Conservation (phyloP, 1,140 invertebrate species). For the Drosophila arizonae region DNA sequence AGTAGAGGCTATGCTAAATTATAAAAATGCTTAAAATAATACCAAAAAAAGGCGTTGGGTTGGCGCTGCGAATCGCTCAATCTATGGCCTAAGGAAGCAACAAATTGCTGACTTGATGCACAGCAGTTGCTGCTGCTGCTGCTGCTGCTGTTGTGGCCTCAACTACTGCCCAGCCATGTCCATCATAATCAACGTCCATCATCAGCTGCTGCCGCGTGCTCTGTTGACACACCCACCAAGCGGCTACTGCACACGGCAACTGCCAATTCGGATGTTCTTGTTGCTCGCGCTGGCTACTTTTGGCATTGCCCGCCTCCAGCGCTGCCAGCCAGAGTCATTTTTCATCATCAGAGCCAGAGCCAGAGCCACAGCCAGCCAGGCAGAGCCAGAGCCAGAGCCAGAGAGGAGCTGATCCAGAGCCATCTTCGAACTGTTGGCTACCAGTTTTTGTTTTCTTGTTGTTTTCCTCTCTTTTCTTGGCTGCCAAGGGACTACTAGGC, state of each 20-base stretch:
- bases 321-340: conserved; percentile 72
- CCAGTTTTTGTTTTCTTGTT: conserved; percentile 13
- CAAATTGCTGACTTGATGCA: conserved; percentile 52
- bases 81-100: conserved; percentile 48
- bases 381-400: conserved; percentile 11
- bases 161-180: conserved; percentile 61
- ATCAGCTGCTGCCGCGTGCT: conserved; percentile 75
- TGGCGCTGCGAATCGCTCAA: conserved; percentile 73
- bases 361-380: conserved; percentile 10
- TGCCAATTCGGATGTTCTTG: conserved; percentile 42
- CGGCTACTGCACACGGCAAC: conserved; percentile 59
- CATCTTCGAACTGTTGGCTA: conserved; percentile 68
- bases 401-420: neutral
- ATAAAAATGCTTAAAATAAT: conserved; percentile 79
- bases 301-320: conserved; percentile 60
- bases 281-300: conserved; percentile 38
- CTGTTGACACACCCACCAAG: conserved; percentile 60
- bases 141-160: neutral
- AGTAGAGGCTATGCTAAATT: conserved; percentile 49
- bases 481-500: conserved; percentile 28
- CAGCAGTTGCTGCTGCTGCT: conserved; percentile 19
- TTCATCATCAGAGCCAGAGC: conserved; percentile 60
- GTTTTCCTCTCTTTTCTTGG: neutral
- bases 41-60: conserved; percentile 74
- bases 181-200: conserved; percentile 81